Evolutionary conservation across 2,113 vertebrate genomes (phyloP).

Genomic region (Rhinoptilus africanus): DNA sequence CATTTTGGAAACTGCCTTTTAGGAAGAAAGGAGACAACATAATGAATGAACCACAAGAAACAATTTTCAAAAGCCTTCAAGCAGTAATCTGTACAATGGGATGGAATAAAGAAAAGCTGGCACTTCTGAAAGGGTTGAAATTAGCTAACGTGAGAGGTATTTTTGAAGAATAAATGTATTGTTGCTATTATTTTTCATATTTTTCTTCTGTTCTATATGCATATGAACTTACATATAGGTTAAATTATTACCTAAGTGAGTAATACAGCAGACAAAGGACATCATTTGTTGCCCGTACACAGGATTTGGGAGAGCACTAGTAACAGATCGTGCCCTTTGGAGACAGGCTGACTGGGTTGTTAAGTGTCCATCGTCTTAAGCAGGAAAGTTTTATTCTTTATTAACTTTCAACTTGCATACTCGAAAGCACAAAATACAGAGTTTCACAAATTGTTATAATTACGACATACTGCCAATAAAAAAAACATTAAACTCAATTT

Average conservation of each 20-base stretch:
- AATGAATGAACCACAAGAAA: not conserved
- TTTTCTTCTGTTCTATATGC: not conserved
- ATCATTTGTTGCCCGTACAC: not conserved
- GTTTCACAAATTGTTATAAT: not conserved
- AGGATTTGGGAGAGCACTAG: not conserved
- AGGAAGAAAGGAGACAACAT: not conserved
- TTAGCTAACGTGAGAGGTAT: not conserved
- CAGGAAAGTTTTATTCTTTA: not conserved
- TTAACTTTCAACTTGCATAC: rapidly evolving
- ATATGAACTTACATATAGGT: not conserved
- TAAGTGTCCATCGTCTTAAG: not conserved
- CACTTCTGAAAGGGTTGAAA: not conserved
- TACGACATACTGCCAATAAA: not conserved
- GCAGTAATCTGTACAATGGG: not conserved
- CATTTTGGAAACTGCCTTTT: not conserved
- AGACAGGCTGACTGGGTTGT: not conserved
- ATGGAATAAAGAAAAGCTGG: not conserved
- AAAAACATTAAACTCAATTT: not conserved
- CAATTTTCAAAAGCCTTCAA: not conserved
- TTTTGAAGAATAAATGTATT: not conserved
- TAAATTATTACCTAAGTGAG: not conserved
- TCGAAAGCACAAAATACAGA: not conserved
- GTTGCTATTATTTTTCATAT: not conserved
- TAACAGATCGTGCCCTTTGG: not conserved
- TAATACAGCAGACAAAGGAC: not conserved